Evolutionary conservation across 2,797 vertebrate species (phyloP).

Genomic region (Menidia menidia): DNA sequence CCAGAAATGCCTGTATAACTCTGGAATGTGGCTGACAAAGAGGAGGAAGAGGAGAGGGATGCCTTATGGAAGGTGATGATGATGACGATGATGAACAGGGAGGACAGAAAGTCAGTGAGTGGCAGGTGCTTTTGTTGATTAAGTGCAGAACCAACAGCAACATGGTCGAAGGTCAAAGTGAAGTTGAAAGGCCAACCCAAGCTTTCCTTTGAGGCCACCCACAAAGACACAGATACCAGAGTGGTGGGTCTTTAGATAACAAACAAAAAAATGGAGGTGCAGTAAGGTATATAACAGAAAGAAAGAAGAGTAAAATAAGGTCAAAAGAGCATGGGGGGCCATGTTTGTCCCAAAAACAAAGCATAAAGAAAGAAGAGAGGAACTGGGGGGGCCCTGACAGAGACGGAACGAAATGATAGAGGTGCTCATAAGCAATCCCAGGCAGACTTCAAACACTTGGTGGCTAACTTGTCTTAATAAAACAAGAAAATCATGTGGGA

Average conservation of each 20-base stretch:
- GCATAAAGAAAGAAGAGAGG: not conserved
- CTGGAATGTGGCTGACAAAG: conserved; percentile 59
- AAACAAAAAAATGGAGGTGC: conserved; percentile 16
- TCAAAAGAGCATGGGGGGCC: not conserved
- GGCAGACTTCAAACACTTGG: conserved; percentile 15
- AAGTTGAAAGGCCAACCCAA: conserved; percentile 72
- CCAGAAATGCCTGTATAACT: conserved; percentile 26
- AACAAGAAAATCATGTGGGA: conserved; percentile 39
- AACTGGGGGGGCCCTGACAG: not conserved
- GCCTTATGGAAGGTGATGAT: conserved; percentile 36
- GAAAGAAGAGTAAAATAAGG: not conserved
- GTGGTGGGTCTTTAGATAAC: conserved; percentile 10
- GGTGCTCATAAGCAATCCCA: conserved; percentile 5
- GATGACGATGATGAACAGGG: conserved; percentile 30
- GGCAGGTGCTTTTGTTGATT: conserved; percentile 65
- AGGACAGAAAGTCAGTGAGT: conserved; percentile 53
- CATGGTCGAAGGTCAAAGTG: conserved; percentile 76
- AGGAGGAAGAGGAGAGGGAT: conserved; percentile 8
- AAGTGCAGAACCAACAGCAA: conserved; percentile 57
- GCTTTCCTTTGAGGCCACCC: conserved; percentile 62
- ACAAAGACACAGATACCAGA: conserved; percentile 40
- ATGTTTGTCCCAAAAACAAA: not conserved
- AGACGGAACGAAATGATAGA: not conserved
- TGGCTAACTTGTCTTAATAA: conserved; percentile 18
- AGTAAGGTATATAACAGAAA: conserved; percentile 12